Evolutionary conservation across 2,113 vertebrate species (phyloP), one percentile per base, ranked within the genome.

Genomic region (Zosterops hypoxanthus): DNA sequence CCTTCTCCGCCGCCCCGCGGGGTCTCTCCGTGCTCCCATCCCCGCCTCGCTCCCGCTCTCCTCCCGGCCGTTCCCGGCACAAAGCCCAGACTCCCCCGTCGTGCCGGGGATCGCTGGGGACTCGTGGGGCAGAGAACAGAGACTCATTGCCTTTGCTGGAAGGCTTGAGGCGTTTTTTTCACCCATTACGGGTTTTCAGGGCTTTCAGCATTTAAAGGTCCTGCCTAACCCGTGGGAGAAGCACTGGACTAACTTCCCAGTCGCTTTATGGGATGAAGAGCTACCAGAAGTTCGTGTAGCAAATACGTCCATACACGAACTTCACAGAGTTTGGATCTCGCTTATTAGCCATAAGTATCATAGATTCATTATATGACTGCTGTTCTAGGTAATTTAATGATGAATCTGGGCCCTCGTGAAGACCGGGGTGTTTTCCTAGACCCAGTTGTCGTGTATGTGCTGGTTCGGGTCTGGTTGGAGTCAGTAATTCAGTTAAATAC

Each of bases 101-200:
- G 0, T 59, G 11, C 22, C 5, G 10, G 10, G 46, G 1, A 2
- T 39, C 57, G 0, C 15, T 6, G 22, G 0, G 39, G 14, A 0
- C 3, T 66, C 29, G 5, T 44, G 49, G 42, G 31, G n/a, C 33
- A 49, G 11, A 50, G 24, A 26, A 36, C 41, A 5, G 8, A 53
- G 44, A 21, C 5, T 6, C 13, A 1, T 23, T 12, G 2, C 4
- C 31, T 26, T 36, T 61, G 5, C 12, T 28, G 63, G 9, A 24
- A 68, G 7, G 19, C 15, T 41, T 22, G 21, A 31, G 33, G 21
- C 19, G 9, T 14, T 34, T 79, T 79, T 79, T 56, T 14, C 16
- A 6, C 4, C 6, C 8, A 1, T n/a, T 52, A 10, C 6, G 8
- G 12, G 3, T 75, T 82, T 84, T 47, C 3, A 18, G 8, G 31